Conservation (phyloP, 1,140 invertebrate genomes). For the Lepidurus couesii region DNA sequence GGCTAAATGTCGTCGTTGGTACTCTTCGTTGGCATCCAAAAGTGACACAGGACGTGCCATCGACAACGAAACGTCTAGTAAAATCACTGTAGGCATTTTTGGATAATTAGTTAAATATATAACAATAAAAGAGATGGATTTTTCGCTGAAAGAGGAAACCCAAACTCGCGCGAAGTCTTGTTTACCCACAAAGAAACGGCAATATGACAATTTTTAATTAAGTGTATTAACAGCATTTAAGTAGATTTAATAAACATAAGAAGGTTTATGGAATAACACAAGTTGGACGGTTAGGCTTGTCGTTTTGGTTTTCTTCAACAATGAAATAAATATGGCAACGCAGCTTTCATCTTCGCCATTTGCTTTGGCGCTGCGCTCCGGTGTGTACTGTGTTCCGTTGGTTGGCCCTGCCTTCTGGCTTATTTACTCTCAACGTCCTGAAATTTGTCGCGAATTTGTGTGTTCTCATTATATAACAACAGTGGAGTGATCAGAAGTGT, state of each 20-base stretch:
- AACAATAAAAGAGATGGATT: not conserved
- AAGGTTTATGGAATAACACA: too few relatives aligned
- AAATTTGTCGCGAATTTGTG: slow-evolving; percentile 1
- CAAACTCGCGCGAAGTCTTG: slow-evolving; percentile 6
- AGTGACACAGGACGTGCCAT: slow-evolving; percentile 59
- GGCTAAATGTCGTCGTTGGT: slow-evolving; percentile 65
- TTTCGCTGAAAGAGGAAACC: too few relatives aligned
- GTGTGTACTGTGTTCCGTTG: not conserved
- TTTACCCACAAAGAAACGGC: not conserved
- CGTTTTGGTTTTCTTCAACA: not conserved
- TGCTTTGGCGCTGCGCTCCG: slow-evolving; percentile 12
- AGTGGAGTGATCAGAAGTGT: not conserved
- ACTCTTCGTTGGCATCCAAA: slow-evolving; percentile 48
- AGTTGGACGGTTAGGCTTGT: too few relatives aligned
- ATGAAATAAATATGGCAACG: not conserved
- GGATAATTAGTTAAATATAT: not conserved
- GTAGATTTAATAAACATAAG: too few relatives aligned
- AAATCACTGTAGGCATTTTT: slow-evolving; percentile 74
- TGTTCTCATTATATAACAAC: not conserved
- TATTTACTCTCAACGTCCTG: not conserved
- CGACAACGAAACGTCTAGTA: slow-evolving; percentile 70
- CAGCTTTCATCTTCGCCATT: not conserved
- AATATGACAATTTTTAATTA: not conserved
- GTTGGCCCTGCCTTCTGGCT: slow-evolving; percentile 10
- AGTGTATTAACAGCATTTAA: too few relatives aligned